phyloP scores from a whole-genome alignment of 1,140 invertebrate species.

The Apis mellifera region Amel_HAv3.1 CM009935.2:8012501-8013000 shows the following conservation, averaged over 20 bases:
- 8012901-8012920: conserved; percentile 50
- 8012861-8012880: conserved; percentile 67
- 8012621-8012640: neutral
- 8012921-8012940: conserved; percentile 17
- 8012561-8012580: no score
- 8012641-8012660: neutral
- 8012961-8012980: conserved; percentile 20
- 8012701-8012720: conserved; percentile 59
- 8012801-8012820: conserved; percentile 65
- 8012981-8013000: conserved; percentile 63
- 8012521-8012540: no score
- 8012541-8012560: no score
- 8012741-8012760: conserved; percentile 62
- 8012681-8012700: conserved; percentile 6
- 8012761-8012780: conserved; percentile 68
- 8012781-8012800: conserved; percentile 58
- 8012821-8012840: conserved; percentile 81
- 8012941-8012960: neutral
- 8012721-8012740: conserved; percentile 2
- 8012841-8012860: conserved; percentile 78
- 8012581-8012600: neutral
- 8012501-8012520: no score
- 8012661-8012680: neutral
- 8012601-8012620: neutral
- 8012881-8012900: conserved; percentile 60